Percentiles rank a stretch among this genome's conserved stretches.
Evolutionary conservation across 1,140 invertebrate species (phyloP).

Genomic region (Drosophila takahashii): DNA sequence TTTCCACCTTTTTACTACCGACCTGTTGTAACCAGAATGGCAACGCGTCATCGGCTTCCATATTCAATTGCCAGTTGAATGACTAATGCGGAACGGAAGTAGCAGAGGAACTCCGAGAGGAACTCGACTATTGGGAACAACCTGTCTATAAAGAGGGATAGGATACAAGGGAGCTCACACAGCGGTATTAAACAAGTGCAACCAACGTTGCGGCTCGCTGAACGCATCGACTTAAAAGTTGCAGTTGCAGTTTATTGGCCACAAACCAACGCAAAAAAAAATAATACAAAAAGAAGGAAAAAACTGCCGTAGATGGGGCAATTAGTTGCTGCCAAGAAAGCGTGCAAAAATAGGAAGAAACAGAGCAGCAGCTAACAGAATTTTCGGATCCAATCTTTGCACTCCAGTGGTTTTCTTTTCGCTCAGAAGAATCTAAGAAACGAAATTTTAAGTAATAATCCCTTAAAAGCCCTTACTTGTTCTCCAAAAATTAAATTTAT

Average conservation of each 20-base stretch:
- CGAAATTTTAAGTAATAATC: too few relatives aligned
- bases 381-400: slow-evolving; percentile 41
- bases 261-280: slow-evolving; percentile 50
- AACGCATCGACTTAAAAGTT: slow-evolving; percentile 50
- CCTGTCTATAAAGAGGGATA: slow-evolving; percentile 13
- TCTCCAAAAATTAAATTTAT: not conserved
- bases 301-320: slow-evolving; percentile 53
- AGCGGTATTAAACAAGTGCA: slow-evolving; percentile 41
- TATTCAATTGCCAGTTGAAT: slow-evolving; percentile 28
- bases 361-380: slow-evolving; percentile 34
- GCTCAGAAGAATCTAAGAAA: not conserved
- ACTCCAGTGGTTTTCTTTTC: slow-evolving; percentile 15
- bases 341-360: slow-evolving; percentile 52
- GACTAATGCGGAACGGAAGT: slow-evolving; percentile 71
- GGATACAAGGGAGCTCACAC: not conserved
- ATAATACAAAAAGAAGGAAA: slow-evolving; percentile 3
- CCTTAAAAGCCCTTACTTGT: too few relatives aligned
- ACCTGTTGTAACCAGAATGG: slow-evolving; percentile 11
- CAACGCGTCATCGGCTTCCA: slow-evolving; percentile 61
- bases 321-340: slow-evolving; percentile 73
- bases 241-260: slow-evolving; percentile 75
- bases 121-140: slow-evolving; percentile 7
- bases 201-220: slow-evolving; percentile 61
- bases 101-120: slow-evolving; percentile 34
- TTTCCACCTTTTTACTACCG: slow-evolving; percentile 8